Conservation (phyloP, 2,797 vertebrate genomes). For the Carapus acus region DNA sequence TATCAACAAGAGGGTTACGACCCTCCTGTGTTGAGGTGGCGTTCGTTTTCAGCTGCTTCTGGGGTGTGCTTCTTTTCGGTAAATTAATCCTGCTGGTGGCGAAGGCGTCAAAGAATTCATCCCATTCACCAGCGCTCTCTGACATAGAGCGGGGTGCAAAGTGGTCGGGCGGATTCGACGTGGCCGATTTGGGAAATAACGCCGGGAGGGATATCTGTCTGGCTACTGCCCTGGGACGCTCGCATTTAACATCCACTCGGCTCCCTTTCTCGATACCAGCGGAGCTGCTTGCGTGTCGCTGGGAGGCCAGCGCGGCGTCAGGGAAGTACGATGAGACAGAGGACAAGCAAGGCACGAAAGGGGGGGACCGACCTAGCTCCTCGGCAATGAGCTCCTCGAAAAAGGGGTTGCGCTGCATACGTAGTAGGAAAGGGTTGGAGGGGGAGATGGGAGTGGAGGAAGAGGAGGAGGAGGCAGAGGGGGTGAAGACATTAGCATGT, state of each 20-base stretch:
- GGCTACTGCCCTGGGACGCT: constrained; percentile 68
- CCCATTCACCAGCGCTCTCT: constrained; percentile 71
- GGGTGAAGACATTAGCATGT: constrained; percentile 72
- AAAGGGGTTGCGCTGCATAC: constrained; percentile 88
- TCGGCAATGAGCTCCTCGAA: constrained; percentile 87
- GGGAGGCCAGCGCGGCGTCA: constrained; percentile 60
- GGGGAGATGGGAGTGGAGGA: constrained; percentile 74
- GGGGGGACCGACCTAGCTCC: constrained; percentile 82
- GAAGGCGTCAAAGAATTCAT: constrained; percentile 87
- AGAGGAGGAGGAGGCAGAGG: constrained; percentile 62
- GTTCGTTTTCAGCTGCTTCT: constrained; percentile 28
- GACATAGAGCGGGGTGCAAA: constrained; percentile 58
- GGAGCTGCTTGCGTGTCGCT: constrained; percentile 34
- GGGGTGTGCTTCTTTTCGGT: constrained; percentile 47
- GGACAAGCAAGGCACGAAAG: constrained; percentile 75
- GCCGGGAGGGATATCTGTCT: constrained; percentile 72
- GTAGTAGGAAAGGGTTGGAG: constrained; percentile 85
- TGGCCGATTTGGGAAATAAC: constrained; percentile 45
- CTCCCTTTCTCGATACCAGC: constrained; percentile 22
- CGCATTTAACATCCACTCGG: constrained; percentile 59
- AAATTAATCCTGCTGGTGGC: constrained; percentile 83
- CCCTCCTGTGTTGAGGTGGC: constrained; percentile 25
- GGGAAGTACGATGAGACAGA: constrained; percentile 71
- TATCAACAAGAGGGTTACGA: constrained; percentile 19
- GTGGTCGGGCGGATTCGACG: constrained; percentile 21